A percentile compares a stretch with the other conserved stretches of the same genome.
phyloP scores from a whole-genome alignment of 2,888 invertebrate genomes.

The Pheosia gnoma region DNA sequence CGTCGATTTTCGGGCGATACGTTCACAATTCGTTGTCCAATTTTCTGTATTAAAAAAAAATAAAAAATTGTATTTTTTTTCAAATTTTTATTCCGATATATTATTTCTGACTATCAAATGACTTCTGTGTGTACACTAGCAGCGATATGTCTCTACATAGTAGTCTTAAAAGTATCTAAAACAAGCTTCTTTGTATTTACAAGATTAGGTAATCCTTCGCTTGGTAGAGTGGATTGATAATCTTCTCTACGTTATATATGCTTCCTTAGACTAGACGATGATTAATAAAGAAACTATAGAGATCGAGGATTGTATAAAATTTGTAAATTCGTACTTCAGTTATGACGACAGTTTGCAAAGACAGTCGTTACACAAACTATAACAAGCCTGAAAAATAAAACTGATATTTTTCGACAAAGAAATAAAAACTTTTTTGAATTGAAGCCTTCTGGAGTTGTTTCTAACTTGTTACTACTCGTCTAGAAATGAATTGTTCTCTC shows the following conservation, averaged over 20 bases:
- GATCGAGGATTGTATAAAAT: neutral
- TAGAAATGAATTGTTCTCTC: neutral
- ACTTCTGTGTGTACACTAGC: no score
- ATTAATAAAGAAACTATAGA: neutral
- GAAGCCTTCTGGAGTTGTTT: neutral
- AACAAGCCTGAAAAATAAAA: neutral
- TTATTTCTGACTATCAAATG: no score
- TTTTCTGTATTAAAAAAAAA: no score
- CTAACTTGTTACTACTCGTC: neutral
- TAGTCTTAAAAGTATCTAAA: no score
- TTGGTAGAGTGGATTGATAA: no score
- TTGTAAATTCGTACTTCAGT: neutral
- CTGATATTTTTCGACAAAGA: constrained; percentile 4
- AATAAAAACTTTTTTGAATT: constrained; percentile 6
- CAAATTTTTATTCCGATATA: no score
- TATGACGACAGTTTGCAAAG: neutral
- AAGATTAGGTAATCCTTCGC: no score
- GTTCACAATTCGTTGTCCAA: neutral
- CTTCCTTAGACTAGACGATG: neutral
- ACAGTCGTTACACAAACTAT: neutral
- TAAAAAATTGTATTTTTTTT: no score
- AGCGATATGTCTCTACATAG: no score
- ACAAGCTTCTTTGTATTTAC: no score
- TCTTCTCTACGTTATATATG: neutral
- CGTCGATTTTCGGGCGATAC: neutral